Evolutionary conservation across 2,797 vertebrate genomes (phyloP).

Genomic region (Triplophysa yarkandensis): DNA sequence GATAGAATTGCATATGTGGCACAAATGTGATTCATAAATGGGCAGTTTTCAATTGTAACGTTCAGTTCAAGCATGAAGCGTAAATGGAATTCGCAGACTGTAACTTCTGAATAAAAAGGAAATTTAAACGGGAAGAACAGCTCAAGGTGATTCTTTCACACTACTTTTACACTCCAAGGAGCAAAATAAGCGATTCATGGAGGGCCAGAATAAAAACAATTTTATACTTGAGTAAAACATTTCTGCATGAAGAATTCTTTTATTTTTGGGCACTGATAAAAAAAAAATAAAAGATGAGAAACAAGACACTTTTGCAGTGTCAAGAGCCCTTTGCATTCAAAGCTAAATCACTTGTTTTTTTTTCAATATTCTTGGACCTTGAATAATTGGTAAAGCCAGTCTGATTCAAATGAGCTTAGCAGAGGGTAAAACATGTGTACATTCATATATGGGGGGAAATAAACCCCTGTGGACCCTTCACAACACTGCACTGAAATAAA

Average conservation of each 20-base stretch:
- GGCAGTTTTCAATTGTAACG: slow-evolving; percentile 75
- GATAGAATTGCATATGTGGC: slow-evolving; percentile 72
- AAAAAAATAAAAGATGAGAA: slow-evolving; percentile 13
- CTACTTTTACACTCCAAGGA: slow-evolving; percentile 39
- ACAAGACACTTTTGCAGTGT: slow-evolving; percentile 5
- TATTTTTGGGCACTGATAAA: background rate
- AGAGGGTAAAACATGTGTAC: slow-evolving; percentile 1
- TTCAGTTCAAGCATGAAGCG: slow-evolving; percentile 67
- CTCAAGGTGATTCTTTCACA: slow-evolving; percentile 53
- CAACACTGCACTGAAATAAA: background rate
- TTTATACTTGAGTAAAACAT: slow-evolving; percentile 56
- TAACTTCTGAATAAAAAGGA: slow-evolving; percentile 58
- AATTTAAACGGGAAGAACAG: slow-evolving; percentile 43
- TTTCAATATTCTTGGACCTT: no score
- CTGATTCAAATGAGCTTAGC: slow-evolving; percentile 13
- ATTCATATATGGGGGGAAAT: background rate
- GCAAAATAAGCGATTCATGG: slow-evolving; percentile 46
- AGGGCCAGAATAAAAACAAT: slow-evolving; percentile 50
- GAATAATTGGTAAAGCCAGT: background rate
- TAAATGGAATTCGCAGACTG: slow-evolving; percentile 70
- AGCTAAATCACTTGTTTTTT: background rate
- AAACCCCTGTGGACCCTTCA: background rate
- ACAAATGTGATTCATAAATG: slow-evolving; percentile 79
- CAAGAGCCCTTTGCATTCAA: background rate
- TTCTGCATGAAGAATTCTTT: slow-evolving; percentile 39